Percentiles rank a stretch among this genome's conserved stretches.
These are phyloP conservation scores for Branchinecta lindahli DNA, from an alignment of 1,140 invertebrate genomes.

Conservation along the genomic window DNA sequence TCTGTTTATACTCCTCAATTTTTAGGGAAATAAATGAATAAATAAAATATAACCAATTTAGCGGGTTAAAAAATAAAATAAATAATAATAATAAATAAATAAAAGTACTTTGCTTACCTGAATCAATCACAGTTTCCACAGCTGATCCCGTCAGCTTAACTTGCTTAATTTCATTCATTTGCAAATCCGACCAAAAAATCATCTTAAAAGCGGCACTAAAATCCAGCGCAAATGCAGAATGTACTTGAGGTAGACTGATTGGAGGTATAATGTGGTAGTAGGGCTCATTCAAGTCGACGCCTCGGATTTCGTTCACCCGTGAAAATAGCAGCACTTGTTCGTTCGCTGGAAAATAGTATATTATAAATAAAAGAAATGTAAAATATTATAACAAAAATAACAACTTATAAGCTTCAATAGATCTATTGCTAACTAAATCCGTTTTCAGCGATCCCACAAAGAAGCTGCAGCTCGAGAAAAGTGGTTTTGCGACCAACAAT, in stretches of 20 bases:
- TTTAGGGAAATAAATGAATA: too few species aligned
- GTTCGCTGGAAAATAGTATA: constrained; percentile 47
- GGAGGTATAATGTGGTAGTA: constrained; percentile 60
- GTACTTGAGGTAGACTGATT: constrained; percentile 34
- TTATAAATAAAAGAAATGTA: constrained; percentile 20
- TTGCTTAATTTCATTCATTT: constrained; percentile 54
- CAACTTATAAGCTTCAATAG: not conserved
- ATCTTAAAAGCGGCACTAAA: constrained; percentile 45
- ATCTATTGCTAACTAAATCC: constrained; percentile 2
- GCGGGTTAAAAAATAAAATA: too few species aligned
- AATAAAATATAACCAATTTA: too few species aligned
- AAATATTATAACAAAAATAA: not conserved
- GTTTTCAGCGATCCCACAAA: constrained; percentile 21
- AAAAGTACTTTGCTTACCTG: too few species aligned
- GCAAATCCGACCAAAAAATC: constrained; percentile 54
- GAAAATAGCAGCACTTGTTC: constrained; percentile 59
- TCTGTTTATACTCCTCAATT: too few species aligned
- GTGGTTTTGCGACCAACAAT: not conserved
- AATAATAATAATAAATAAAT: too few species aligned
- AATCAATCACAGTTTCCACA: constrained; percentile 54
- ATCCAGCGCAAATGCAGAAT: constrained; percentile 49
- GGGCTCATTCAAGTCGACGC: constrained; percentile 55
- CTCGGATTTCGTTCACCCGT: constrained; percentile 57
- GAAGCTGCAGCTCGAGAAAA: not conserved
- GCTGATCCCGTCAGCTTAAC: constrained; percentile 47